A percentile compares a stretch with the other conserved stretches of the same genome.
Conservation (phyloP, 2,113 vertebrate genomes). For the Pluvianellus socialis region DNA sequence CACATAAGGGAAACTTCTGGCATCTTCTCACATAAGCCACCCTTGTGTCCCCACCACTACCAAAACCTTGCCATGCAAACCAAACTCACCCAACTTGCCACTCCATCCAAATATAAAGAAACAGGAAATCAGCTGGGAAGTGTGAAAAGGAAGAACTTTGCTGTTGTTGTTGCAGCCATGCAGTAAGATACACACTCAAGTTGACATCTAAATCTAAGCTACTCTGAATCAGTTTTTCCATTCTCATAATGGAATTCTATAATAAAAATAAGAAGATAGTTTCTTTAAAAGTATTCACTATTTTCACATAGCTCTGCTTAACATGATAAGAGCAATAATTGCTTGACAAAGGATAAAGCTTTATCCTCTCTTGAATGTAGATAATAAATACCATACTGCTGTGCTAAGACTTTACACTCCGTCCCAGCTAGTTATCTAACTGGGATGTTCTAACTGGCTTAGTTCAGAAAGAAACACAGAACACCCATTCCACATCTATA, state of each 20-base stretch:
- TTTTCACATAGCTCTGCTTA: neutral
- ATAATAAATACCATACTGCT: neutral
- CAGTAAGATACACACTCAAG: neutral
- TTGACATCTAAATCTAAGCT: neutral
- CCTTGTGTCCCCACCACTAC: rapidly evolving
- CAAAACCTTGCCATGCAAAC: neutral
- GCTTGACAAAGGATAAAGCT: neutral
- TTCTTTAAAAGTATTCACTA: neutral
- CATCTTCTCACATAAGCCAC: neutral
- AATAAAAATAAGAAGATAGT: neutral
- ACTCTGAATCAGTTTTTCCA: neutral
- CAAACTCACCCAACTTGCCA: neutral
- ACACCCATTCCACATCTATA: neutral
- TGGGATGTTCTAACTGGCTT: neutral
- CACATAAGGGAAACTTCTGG: neutral
- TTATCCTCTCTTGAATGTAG: neutral
- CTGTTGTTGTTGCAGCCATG: neutral
- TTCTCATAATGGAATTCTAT: neutral
- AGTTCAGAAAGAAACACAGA: neutral
- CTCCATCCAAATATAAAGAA: neutral
- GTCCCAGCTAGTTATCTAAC: neutral
- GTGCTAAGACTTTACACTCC: neutral
- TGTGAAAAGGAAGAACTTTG: neutral
- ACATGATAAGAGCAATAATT: neutral
- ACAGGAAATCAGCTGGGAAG: neutral